Evolutionary conservation across 2,113 vertebrate species (phyloP), one percentile per base, ranked within the genome.

Genomic region (Paedocypris sp.): DNA sequence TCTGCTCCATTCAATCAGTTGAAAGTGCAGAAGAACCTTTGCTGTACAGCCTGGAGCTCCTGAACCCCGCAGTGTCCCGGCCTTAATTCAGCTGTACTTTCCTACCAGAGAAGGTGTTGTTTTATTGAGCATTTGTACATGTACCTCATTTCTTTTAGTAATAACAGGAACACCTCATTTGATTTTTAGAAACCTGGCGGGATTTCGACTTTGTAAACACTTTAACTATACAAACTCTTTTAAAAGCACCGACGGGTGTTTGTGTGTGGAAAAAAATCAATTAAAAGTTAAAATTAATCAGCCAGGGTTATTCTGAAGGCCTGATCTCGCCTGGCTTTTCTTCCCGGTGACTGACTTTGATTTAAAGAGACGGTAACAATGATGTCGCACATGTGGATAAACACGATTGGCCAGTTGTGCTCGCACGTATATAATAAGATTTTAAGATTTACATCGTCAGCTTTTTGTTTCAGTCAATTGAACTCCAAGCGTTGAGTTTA

Each of bases 381-480:
- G 48, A 11, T 42, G 54, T 13, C 36, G 48, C 43, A 47, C 28
- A 25, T 35, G 45, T 59, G 59, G 64, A 31, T 50, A 51, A 22
- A 6, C 33, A 7, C 13, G 10, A 19, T 4, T 19, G 8, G 6
- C 19, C 15, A 5, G 12, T 33, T 23, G n/a, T 58, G 6, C 20
- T 19, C 53, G 7, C 20, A 38, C 50, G 23, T 12, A 52, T 15
- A 11, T 12, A 18, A 31, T 22, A 35, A 15, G 7, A 25, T 16
- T 20, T 36, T 5, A n/a, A 22, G 28, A 31, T 54, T 42, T 66
- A 48, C 62, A 49, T 62, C 15, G 43, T 71, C 65, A 68, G 65
- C 65, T 13, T 62, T 36, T 68, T 41, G 36, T 51, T 52, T 4
- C 53, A 10, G 32, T 62, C 56, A 32, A 54, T 42, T 32, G 47